Percentiles rank a stretch among this genome's conserved stretches.
These are phyloP conservation scores for Anguilla rostrata DNA, from an alignment of 2,113 vertebrate genomes.

Conservation along the genomic window DNA sequence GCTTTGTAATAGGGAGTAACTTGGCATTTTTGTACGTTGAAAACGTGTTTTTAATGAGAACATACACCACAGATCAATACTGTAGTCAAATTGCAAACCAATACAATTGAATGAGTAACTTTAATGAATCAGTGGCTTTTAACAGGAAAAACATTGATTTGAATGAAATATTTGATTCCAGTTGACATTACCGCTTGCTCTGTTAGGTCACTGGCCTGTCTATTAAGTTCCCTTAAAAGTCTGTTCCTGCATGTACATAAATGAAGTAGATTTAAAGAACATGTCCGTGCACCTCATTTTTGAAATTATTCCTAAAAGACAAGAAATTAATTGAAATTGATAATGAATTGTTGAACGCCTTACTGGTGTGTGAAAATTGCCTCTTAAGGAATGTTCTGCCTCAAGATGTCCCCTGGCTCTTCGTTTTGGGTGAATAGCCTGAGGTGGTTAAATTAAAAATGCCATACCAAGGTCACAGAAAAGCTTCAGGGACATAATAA, in stretches of 20 bases:
- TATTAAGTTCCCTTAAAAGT: not conserved
- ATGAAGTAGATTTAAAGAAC: not conserved
- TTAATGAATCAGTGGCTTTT: too few species aligned
- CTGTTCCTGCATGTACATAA: not conserved
- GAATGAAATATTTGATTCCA: too few species aligned
- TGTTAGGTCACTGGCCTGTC: not conserved
- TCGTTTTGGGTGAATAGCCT: not conserved
- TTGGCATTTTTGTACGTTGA: too few species aligned
- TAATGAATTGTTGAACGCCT: conserved; percentile 15
- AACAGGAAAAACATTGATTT: too few species aligned
- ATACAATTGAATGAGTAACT: too few species aligned
- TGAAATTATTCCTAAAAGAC: conserved; percentile 12
- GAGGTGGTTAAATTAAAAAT: conserved; percentile 23
- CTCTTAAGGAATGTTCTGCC: not conserved
- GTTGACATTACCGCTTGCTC: not conserved
- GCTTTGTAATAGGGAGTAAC: too few species aligned
- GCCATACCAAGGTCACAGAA: conserved; percentile 11
- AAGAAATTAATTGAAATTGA: conserved; percentile 22
- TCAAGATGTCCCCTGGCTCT: conserved; percentile 1
- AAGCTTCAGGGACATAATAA: conserved; percentile 1
- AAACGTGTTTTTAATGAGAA: too few species aligned
- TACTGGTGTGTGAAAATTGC: not conserved
- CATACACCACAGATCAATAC: too few species aligned
- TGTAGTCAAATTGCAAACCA: too few species aligned
- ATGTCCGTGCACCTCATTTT: not conserved